phyloP scores from a whole-genome alignment of 2,888 invertebrate genomes.

The Thereva unica region DNA sequence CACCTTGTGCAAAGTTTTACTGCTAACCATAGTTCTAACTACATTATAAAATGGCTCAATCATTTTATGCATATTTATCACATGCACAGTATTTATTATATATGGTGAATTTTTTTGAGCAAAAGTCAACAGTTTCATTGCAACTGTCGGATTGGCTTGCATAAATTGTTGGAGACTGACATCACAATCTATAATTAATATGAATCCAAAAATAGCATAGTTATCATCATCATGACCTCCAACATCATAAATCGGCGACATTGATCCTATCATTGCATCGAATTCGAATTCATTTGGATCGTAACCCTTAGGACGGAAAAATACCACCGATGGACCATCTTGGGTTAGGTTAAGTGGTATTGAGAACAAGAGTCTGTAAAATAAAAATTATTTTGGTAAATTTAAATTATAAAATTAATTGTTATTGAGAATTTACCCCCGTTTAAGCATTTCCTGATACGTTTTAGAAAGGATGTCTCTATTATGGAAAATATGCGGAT shows the following conservation, averaged over 20 bases:
- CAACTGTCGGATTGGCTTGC: slow-evolving; percentile 63
- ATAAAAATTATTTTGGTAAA: too few relatives aligned
- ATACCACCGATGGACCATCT: slow-evolving; percentile 60
- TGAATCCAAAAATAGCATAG: slow-evolving; percentile 59
- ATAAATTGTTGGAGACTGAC: slow-evolving; percentile 59
- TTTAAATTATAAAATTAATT: too few relatives aligned
- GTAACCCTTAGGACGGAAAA: slow-evolving; percentile 61
- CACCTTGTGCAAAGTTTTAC: slow-evolving; percentile 66
- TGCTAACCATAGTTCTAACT: slow-evolving; percentile 64
- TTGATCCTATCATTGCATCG: slow-evolving; percentile 60
- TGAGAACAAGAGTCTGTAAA: slow-evolving; percentile 35
- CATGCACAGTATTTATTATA: slow-evolving; percentile 63
- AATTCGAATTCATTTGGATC: slow-evolving; percentile 59
- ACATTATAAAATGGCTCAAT: slow-evolving; percentile 65
- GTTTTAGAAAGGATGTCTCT: too few relatives aligned
- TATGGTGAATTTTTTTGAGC: slow-evolving; percentile 66
- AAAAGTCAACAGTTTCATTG: slow-evolving; percentile 63
- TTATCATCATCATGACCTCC: slow-evolving; percentile 66
- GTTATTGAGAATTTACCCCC: too few relatives aligned
- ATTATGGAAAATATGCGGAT: too few relatives aligned
- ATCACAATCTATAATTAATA: slow-evolving; percentile 63
- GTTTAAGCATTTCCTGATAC: too few relatives aligned
- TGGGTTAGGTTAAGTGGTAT: slow-evolving; percentile 55
- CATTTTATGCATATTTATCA: slow-evolving; percentile 63
- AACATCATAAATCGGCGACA: slow-evolving; percentile 64